Conservation (phyloP, 2,797 vertebrate species). For the Huso huso region DNA sequence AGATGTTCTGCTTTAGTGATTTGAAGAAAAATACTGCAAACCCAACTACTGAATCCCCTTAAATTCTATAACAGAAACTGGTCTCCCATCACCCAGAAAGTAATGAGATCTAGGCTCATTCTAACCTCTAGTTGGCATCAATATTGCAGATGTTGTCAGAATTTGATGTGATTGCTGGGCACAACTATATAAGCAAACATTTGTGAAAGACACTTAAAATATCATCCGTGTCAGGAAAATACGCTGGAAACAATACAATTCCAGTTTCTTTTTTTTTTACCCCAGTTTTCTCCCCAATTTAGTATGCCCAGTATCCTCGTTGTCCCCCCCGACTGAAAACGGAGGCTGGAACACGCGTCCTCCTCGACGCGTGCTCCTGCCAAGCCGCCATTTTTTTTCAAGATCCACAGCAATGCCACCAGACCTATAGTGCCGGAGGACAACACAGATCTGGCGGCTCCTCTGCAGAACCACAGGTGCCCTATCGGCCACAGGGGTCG, state of each 20-base stretch:
- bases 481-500: too few relatives aligned
- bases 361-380: too few relatives aligned
- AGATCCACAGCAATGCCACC: too few relatives aligned
- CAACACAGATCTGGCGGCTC: too few relatives aligned
- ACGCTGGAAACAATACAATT: background rate
- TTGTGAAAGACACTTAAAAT: background rate
- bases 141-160: background rate
- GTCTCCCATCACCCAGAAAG: background rate
- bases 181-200: background rate
- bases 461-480: too few relatives aligned
- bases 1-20: slow-evolving; percentile 11
- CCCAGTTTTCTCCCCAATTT: too few relatives aligned
- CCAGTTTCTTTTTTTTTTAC: too few relatives aligned
- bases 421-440: too few relatives aligned
- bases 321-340: too few relatives aligned
- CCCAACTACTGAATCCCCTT: background rate
- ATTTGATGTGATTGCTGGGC: background rate
- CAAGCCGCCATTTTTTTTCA: too few relatives aligned
- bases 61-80: background rate
- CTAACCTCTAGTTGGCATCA: background rate
- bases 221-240: background rate
- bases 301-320: too few relatives aligned
- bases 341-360: too few relatives aligned
- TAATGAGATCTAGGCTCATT: background rate
- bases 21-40: background rate